Evolutionary conservation across 2,888 invertebrate genomes (phyloP).

Genomic region (Argyresthia goedartella): DNA sequence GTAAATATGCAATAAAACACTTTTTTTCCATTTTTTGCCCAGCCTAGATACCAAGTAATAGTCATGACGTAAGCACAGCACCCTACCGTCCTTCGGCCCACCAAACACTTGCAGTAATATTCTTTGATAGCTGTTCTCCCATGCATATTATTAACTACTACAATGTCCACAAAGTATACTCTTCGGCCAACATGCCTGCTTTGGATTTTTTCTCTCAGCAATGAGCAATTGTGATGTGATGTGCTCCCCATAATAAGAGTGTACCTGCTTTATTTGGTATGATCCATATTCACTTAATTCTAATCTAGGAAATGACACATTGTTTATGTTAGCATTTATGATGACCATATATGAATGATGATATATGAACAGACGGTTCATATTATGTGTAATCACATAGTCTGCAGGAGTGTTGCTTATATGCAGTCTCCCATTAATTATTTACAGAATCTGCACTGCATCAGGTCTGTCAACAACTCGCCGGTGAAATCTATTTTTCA

Average conservation of each 20-base stretch:
- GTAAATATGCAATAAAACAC: no score
- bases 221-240: background rate
- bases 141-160: background rate
- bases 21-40: background rate
- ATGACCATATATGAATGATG: background rate
- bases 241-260: slow-evolving; percentile 2
- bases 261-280: slow-evolving; percentile 1
- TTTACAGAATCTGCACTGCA: background rate
- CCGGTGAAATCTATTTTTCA: background rate
- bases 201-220: background rate
- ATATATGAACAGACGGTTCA: background rate
- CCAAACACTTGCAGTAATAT: slow-evolving; percentile 7
- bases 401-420: background rate
- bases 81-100: slow-evolving; percentile 5
- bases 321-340: background rate
- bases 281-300: background rate
- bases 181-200: background rate
- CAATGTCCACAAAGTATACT: background rate
- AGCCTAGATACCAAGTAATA: slow-evolving; percentile 7
- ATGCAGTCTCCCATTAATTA: background rate
- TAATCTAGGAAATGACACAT: background rate
- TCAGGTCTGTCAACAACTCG: background rate
- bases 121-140: background rate
- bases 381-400: background rate
- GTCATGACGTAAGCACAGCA: slow-evolving; percentile 7